Conservation (phyloP, 2,888 invertebrate genomes). For the Aethes cnicana region DNA sequence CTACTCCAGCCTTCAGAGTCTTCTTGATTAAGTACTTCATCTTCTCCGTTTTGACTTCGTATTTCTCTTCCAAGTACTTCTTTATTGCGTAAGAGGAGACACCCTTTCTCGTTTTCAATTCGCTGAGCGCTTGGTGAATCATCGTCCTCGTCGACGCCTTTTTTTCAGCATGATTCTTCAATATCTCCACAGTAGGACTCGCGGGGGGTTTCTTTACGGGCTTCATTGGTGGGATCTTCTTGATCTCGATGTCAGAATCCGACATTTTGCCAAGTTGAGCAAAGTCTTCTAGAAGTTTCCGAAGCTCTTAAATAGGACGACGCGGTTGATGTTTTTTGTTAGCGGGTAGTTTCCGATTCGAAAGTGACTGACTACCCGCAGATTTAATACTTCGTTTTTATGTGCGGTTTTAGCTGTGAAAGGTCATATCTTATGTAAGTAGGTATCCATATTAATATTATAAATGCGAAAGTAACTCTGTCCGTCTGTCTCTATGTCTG, state of each 20-base stretch:
- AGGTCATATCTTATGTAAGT: too few species aligned
- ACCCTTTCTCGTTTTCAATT: slow-evolving; percentile 61
- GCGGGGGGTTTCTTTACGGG: slow-evolving; percentile 37
- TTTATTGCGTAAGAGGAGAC: slow-evolving; percentile 68
- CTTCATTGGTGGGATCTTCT: slow-evolving; percentile 42
- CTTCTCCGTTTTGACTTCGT: slow-evolving; percentile 54
- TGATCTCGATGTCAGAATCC: slow-evolving; percentile 47
- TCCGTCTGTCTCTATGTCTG: too few species aligned
- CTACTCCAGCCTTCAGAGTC: slow-evolving; percentile 55
- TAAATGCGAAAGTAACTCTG: too few species aligned
- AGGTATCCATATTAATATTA: too few species aligned
- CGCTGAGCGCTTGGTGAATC: slow-evolving; percentile 57
- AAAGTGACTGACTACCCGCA: too few species aligned
- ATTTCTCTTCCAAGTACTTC: slow-evolving; percentile 58
- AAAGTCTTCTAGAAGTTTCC: background rate
- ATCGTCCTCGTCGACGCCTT: slow-evolving; percentile 60
- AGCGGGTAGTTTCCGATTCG: too few species aligned
- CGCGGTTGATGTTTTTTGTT: too few species aligned
- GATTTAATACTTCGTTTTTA: too few species aligned
- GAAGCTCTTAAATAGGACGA: background rate
- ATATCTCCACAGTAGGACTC: slow-evolving; percentile 42
- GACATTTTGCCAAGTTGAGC: slow-evolving; percentile 13
- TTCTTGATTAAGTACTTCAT: slow-evolving; percentile 61
- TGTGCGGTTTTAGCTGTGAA: too few species aligned
- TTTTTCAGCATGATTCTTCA: slow-evolving; percentile 46